Evolutionary conservation across 2,797 vertebrate genomes (phyloP).

Genomic region (Hydrophis major): DNA sequence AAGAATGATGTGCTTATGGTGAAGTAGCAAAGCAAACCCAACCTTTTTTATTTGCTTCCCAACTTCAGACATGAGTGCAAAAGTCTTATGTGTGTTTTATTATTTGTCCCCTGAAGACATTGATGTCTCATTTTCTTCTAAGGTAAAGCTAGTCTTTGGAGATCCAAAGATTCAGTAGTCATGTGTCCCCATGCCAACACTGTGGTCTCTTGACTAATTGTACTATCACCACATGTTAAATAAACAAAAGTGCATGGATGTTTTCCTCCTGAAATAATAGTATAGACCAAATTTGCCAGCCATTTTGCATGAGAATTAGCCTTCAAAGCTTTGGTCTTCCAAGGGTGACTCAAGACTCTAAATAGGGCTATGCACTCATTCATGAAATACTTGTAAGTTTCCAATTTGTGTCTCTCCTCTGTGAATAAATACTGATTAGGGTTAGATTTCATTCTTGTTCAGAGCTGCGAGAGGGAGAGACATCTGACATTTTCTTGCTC

Average conservation of each 20-base stretch:
- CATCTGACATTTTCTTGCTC: slow-evolving; percentile 15
- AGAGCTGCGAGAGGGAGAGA: neutral
- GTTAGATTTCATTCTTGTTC: slow-evolving; percentile 31
- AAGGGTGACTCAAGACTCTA: neutral
- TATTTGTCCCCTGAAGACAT: neutral
- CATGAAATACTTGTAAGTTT: neutral
- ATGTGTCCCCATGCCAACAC: neutral
- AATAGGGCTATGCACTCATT: neutral
- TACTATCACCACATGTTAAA: neutral
- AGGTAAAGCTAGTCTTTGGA: neutral
- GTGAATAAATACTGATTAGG: slow-evolving; percentile 31
- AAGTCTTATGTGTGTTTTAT: neutral
- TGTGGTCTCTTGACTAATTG: neutral
- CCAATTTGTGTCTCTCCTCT: slow-evolving; percentile 25
- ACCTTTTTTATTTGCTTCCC: neutral
- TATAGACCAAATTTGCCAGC: neutral
- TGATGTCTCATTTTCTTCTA: neutral
- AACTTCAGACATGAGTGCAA: neutral
- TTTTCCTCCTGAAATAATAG: neutral
- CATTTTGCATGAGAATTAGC: neutral
- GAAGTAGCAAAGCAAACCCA: neutral
- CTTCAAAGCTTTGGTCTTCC: neutral
- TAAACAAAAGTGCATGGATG: neutral
- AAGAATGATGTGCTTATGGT: neutral
- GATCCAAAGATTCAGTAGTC: neutral